phyloP scores from a whole-genome alignment of 2,888 invertebrate species.

The Drosophila planitibia region DNA sequence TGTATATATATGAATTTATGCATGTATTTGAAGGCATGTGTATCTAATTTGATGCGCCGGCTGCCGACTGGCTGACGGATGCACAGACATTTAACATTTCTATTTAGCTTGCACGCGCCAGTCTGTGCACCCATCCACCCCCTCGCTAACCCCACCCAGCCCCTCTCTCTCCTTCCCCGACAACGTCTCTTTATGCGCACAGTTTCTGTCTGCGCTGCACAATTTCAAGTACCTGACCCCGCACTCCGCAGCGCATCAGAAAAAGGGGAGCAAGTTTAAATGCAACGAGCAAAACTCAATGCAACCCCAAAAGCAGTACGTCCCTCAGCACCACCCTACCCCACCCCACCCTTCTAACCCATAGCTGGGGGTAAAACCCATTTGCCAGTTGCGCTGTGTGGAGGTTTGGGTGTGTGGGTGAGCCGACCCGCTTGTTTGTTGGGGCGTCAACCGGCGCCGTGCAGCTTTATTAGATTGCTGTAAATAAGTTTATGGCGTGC shows the following conservation, averaged over 20 bases:
- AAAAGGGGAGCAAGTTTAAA: conserved; percentile 81
- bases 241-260: conserved; percentile 2
- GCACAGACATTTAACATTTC: conserved; percentile 42
- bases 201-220: conserved; percentile 77
- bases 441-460: conserved; percentile 74
- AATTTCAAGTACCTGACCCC: conserved; percentile 64
- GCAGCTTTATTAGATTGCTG: conserved; percentile 77
- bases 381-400: conserved; percentile 36
- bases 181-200: conserved; percentile 49
- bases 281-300: conserved; percentile 81
- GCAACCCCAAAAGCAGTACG: conserved; percentile 71
- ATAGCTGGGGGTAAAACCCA: conserved; percentile 49
- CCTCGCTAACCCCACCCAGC: neutral
- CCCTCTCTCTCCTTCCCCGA: neutral
- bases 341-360: neutral
- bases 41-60: conserved; percentile 74
- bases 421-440: conserved; percentile 14
- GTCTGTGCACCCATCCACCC: conserved; percentile 15
- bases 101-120: conserved; percentile 68
- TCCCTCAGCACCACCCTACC: neutral
- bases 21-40: conserved; percentile 11
- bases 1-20: neutral
- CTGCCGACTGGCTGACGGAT: conserved; percentile 30
- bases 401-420: conserved; percentile 1
- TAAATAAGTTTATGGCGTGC: conserved; percentile 75